Evolutionary conservation across 2,113 vertebrate species (phyloP).

Genomic region (Sclerurus mexicanus): DNA sequence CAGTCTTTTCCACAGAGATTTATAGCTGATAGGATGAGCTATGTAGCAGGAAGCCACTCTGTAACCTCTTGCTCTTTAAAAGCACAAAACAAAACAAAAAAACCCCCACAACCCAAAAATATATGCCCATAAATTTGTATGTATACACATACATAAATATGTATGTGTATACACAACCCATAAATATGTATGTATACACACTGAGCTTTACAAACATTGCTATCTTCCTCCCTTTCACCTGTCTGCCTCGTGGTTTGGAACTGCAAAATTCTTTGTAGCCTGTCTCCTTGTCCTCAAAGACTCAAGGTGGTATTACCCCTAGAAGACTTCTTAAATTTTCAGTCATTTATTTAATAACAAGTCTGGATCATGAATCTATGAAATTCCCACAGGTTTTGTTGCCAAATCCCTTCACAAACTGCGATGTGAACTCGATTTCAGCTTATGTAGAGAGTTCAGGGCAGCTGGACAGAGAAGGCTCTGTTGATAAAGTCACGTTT

Average conservation of each 20-base stretch:
- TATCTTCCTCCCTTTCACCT: not conserved
- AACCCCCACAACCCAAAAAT: not conserved
- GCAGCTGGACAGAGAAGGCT: not conserved
- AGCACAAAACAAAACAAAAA: not conserved
- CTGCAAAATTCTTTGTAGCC: not conserved
- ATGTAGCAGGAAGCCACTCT: not conserved
- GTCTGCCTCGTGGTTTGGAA: not conserved
- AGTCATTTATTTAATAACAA: not conserved
- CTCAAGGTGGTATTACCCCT: not conserved
- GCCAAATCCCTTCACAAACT: not conserved
- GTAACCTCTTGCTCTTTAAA: not conserved
- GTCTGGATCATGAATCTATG: fast-evolving
- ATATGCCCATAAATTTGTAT: not conserved
- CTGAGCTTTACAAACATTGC: not conserved
- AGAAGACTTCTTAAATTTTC: not conserved
- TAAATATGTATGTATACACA: not conserved
- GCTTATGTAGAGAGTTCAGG: not conserved
- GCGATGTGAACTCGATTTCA: not conserved
- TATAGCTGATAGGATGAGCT: not conserved
- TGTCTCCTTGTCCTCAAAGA: not conserved
- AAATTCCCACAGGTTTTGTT: not conserved
- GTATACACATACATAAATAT: too few species aligned
- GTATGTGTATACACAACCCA: not conserved
- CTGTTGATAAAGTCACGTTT: not conserved
- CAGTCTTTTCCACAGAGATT: not conserved